phyloP scores from a whole-genome alignment of 2,797 vertebrate species.

The Propithecus deckenii region DNA sequence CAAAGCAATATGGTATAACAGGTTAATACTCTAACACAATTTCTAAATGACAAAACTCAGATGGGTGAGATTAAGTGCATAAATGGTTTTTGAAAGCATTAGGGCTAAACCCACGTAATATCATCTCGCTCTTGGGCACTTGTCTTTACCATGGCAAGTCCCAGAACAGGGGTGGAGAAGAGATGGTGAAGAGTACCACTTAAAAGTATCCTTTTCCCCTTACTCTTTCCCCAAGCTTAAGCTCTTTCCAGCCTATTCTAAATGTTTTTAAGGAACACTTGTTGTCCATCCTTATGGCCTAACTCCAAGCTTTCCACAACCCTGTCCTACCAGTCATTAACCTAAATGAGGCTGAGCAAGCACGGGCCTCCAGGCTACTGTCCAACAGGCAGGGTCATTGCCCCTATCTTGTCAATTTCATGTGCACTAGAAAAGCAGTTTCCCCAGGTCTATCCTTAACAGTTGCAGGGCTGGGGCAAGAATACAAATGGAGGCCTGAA shows the following conservation, averaged over 20 bases:
- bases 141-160: not conserved
- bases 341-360: not conserved
- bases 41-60: constrained; percentile 1
- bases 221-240: not conserved
- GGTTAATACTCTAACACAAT: not conserved
- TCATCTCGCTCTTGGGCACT: not conserved
- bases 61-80: not conserved
- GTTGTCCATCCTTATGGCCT: not conserved
- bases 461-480: not conserved
- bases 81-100: not conserved
- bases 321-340: not conserved
- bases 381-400: not conserved
- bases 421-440: not conserved
- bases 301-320: not conserved
- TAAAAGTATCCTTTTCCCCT: not conserved
- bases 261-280: not conserved
- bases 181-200: not conserved
- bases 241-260: not conserved
- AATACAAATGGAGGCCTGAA: not conserved
- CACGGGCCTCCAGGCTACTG: not conserved
- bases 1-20: not conserved
- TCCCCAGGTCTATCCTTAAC: not conserved
- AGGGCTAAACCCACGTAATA: not conserved
- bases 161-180: not conserved
- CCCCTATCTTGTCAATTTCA: not conserved